Evolutionary conservation across 2,113 vertebrate genomes (phyloP), one percentile per base, ranked within the genome.

Genomic region (Zosterops hypoxanthus): DNA sequence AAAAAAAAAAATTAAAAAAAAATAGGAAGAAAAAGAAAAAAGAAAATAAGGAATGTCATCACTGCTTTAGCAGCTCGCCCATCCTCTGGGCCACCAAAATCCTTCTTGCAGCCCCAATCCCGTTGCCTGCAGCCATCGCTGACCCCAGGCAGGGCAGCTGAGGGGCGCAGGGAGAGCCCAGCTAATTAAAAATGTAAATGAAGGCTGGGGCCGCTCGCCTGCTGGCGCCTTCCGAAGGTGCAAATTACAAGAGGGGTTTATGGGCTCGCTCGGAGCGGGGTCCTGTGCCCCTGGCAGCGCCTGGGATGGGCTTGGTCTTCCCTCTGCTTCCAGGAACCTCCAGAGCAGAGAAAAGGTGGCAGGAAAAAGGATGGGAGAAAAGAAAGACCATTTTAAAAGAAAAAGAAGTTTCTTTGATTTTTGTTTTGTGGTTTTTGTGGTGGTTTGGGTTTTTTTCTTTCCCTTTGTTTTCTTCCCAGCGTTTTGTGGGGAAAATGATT

Each of bases 181-280:
- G 85, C 94, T 97, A 95, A 98, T 98, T 97, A 97, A 96, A 97
- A 97, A 95, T 94, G 96, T 57, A 97, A 97, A 97, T 97, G 95
- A 97, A 56, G 17, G 82, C 49, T 12, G n/a, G 88, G 97, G 61
- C 77, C 57, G 20, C 81, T 3, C 6, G 89, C 90, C 97, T 85
- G 83, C 92, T 86, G 61, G n/a, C 79, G 14, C 94, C 88, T 96
- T 95, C 82, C 21, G 29, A 97, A 97, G 86, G 92, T 91, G 91
- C 88, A 92, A 96, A 95, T 97, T 92, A 95, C 87, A 8, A 24
- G 17, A 63, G 71, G 64, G 84, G 91, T 63, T 96, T 91, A 25
- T 36, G 12, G 84, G 52, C 94, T 91, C 69, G 4, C 78, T 77
- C 39, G 11, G 84, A 94, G 90, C 56, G 3, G 3, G 49, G 61